Evolutionary conservation across 2,888 invertebrate species (phyloP).

Genomic region (Heliconius cydno): DNA sequence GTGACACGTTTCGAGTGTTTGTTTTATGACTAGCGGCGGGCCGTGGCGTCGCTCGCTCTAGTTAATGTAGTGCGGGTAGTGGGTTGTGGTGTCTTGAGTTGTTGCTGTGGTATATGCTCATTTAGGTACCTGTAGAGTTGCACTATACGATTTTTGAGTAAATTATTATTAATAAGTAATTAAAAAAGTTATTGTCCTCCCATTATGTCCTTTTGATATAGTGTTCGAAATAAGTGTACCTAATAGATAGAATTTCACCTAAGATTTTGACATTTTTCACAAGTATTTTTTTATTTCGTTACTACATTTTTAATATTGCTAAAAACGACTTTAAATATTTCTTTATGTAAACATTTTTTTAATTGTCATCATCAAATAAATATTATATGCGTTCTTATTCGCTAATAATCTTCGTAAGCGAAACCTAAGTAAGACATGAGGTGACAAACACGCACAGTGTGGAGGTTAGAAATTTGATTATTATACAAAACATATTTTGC

Average conservation of each 20-base stretch:
- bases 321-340: not conserved
- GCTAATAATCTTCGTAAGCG: slow-evolving; percentile 9
- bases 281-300: not conserved
- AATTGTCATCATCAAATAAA: slow-evolving; percentile 4
- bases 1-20: slow-evolving; percentile 45
- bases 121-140: not conserved
- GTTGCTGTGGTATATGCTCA: not conserved
- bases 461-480: slow-evolving; percentile 27
- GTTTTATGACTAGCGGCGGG: slow-evolving; percentile 29
- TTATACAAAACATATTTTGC: not conserved
- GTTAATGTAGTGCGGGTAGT: not conserved
- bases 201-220: too few relatives aligned
- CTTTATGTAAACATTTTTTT: not conserved
- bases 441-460: not conserved
- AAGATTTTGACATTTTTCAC: not conserved
- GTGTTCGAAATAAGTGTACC: too few relatives aligned
- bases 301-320: not conserved
- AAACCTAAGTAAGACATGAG: slow-evolving; percentile 5
- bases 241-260: too few relatives aligned
- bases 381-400: not conserved
- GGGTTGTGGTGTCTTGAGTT: not conserved
- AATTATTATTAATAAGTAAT: not conserved
- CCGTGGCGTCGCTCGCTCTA: slow-evolving; percentile 1
- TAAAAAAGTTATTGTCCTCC: too few relatives aligned
- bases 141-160: not conserved